A percentile compares a stretch with the other conserved stretches of the same genome.
Evolutionary conservation across 1,140 invertebrate species (phyloP).

Genomic region (Meloidogyne floridensis): DNA sequence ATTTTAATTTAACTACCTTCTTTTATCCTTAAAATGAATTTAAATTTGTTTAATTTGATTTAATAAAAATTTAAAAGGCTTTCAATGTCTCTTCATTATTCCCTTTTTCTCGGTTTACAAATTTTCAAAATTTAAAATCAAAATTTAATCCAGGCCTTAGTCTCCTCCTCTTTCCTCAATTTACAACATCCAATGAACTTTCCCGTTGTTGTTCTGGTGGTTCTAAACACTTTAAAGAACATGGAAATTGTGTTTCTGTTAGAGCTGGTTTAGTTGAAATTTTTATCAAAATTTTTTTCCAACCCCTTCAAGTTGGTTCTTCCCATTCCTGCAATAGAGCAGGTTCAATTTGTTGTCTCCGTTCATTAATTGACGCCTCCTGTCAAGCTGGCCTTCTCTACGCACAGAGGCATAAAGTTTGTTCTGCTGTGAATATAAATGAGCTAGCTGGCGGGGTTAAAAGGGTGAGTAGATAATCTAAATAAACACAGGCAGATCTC

Average conservation of each 20-base stretch:
- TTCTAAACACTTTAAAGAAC: constrained; percentile 52
- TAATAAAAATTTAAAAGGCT: too few relatives aligned
- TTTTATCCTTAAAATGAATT: not conserved
- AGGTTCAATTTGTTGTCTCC: constrained; percentile 64
- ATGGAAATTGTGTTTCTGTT: constrained; percentile 26
- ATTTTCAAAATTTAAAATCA: too few relatives aligned
- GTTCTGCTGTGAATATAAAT: constrained; percentile 12
- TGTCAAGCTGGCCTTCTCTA: constrained; percentile 11
- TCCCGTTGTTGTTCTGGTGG: constrained; percentile 59
- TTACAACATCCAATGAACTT: constrained; percentile 39
- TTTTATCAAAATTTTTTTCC: not conserved
- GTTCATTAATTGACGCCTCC: constrained; percentile 52
- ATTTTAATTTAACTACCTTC: too few relatives aligned
- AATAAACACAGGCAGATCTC: not conserved
- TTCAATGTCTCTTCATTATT: too few relatives aligned
- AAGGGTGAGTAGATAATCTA: not conserved
- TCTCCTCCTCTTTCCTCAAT: not conserved
- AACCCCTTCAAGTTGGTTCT: constrained; percentile 41
- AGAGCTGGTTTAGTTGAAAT: constrained; percentile 9
- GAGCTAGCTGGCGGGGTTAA: constrained; percentile 22
- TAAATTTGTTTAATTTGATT: too few relatives aligned
- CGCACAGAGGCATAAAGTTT: not conserved
- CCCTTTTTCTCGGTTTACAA: too few relatives aligned
- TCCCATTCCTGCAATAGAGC: constrained; percentile 53
- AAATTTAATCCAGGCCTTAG: too few relatives aligned